Evolutionary conservation across 64 coral and sea anemone genomes (phyloP).

Genomic region (Dendrophyllia cribrosa): DNA sequence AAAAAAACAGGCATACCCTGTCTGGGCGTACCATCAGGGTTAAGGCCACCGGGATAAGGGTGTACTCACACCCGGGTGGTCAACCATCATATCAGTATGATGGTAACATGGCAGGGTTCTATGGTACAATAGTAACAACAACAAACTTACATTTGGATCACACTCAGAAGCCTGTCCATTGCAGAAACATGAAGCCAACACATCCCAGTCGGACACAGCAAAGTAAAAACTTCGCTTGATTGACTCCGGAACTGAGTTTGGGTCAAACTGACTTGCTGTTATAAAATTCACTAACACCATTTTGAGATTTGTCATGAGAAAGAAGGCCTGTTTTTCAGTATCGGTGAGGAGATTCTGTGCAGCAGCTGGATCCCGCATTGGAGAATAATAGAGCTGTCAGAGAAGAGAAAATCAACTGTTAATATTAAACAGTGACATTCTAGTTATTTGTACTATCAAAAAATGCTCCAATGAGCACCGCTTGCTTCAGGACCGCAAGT

Average conservation of each 20-base stretch:
- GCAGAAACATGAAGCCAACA: slow-evolving; percentile 78
- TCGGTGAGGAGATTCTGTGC: not conserved
- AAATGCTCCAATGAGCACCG: no score
- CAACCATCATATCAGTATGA: no score
- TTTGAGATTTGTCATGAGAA: slow-evolving; percentile 89
- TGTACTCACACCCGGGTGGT: no score
- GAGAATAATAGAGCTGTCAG: slow-evolving; percentile 8
- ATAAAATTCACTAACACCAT: slow-evolving; percentile 76
- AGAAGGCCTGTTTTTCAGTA: slow-evolving; percentile 35
- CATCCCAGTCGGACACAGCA: slow-evolving; percentile 82
- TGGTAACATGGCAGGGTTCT: no score
- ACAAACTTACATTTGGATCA: slow-evolving; percentile 62
- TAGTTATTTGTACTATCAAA: no score
- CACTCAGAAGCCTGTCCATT: slow-evolving; percentile 89
- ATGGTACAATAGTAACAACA: no score
- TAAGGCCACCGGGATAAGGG: no score
- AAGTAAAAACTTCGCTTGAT: slow-evolving; percentile 80
- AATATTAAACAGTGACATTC: no score
- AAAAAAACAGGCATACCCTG: no score
- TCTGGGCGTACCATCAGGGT: no score
- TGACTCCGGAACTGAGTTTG: not conserved
- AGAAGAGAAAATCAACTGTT: not conserved
- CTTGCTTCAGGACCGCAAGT: no score
- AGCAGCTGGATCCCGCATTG: not conserved
- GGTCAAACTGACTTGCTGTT: slow-evolving; percentile 31